These are phyloP conservation scores for Xestia rhomboidea DNA, from an alignment of 2,888 invertebrate genomes.

Conservation along the genomic window DNA sequence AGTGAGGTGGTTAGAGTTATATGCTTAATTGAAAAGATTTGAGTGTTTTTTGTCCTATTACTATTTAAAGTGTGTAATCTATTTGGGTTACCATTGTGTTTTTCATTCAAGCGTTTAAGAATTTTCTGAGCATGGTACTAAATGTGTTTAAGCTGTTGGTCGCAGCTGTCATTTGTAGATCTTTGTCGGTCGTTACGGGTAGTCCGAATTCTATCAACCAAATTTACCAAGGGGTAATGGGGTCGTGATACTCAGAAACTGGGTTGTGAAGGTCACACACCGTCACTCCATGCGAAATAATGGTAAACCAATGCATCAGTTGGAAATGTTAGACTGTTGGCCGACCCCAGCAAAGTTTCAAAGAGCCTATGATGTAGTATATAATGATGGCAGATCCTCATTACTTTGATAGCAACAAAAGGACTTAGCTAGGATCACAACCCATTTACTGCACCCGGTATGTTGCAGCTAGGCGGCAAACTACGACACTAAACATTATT, in stretches of 20 bases:
- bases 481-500: neutral
- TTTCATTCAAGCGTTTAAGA: too few relatives aligned
- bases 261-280: too few relatives aligned
- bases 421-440: slow-evolving; percentile 3
- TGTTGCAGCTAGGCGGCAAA: neutral
- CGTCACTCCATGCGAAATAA: too few relatives aligned
- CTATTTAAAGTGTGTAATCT: neutral
- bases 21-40: neutral
- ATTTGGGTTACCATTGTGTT: neutral
- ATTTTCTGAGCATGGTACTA: neutral
- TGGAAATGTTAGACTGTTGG: neutral
- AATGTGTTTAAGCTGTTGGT: neutral
- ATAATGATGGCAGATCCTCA: neutral
- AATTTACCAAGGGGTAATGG: too few relatives aligned
- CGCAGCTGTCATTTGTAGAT: neutral
- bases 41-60: neutral
- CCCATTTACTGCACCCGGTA: slow-evolving; percentile 24
- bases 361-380: neutral
- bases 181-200: too few relatives aligned
- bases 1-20: neutral
- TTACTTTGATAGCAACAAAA: neutral
- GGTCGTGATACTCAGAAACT: too few relatives aligned
- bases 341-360: neutral
- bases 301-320: too few relatives aligned
- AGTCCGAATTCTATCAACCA: too few relatives aligned